phyloP scores from a whole-genome alignment of 1,140 invertebrate species.

The Euwallacea fornicatus region DNA sequence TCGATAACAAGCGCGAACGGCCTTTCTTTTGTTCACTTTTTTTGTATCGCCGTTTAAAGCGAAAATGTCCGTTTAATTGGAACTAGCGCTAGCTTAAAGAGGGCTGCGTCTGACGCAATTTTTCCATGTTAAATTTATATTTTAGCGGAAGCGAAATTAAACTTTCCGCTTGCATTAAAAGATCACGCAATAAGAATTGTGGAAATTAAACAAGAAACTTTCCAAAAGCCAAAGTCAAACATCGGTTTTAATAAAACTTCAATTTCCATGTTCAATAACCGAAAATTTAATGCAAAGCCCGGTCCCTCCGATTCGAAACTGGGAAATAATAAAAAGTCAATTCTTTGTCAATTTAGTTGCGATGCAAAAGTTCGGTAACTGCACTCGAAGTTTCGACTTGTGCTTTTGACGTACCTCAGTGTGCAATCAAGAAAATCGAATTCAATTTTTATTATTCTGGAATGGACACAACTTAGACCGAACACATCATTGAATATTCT shows the following conservation, averaged over 20 bases:
- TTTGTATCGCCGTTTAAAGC: slow-evolving; percentile 32
- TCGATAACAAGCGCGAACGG: slow-evolving; percentile 35
- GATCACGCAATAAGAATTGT: no score
- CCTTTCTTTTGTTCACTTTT: slow-evolving; percentile 22
- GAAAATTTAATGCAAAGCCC: slow-evolving; percentile 18
- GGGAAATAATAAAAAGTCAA: slow-evolving; percentile 13
- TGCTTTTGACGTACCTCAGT: slow-evolving; percentile 18
- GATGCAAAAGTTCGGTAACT: slow-evolving; percentile 17
- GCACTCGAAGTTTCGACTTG: slow-evolving; percentile 13
- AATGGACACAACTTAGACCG: slow-evolving; percentile 7
- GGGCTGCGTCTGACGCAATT: slow-evolving; percentile 7
- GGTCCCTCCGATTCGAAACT: slow-evolving; percentile 5
- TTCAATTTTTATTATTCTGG: slow-evolving; percentile 10
- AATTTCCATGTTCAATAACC: slow-evolving; percentile 20
- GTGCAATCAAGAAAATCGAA: slow-evolving; percentile 15
- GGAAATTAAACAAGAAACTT: not conserved
- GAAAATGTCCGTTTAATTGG: slow-evolving; percentile 35
- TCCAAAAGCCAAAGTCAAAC: not conserved
- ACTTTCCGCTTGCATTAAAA: no score
- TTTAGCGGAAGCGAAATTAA: no score
- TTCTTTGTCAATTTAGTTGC: slow-evolving; percentile 20
- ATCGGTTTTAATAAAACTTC: slow-evolving; percentile 19
- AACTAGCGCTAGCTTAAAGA: slow-evolving; percentile 28
- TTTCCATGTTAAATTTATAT: not conserved
- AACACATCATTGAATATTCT: no score